A percentile compares a stretch with the other conserved stretches of the same genome.
These are phyloP conservation scores for Clytia hemisphaerica DNA, from an alignment of 30 jellyfish, hydroid and myxozoan genomes.

Conservation along the genomic window DNA sequence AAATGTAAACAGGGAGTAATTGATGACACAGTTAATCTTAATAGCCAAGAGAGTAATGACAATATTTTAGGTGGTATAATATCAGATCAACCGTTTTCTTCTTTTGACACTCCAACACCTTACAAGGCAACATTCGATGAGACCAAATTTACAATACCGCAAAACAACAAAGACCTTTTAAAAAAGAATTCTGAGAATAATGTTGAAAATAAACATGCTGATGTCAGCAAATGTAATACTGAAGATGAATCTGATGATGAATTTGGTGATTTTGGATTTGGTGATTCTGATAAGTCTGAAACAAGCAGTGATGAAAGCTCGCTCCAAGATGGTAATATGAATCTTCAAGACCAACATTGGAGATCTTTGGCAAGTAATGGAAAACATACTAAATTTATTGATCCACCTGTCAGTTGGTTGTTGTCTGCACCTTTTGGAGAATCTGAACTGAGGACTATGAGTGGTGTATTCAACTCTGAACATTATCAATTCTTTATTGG, in stretches of 20 bases:
- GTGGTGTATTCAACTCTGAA: slow-evolving; percentile 28
- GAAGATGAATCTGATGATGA: slow-evolving; percentile 47
- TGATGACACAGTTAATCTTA: no score
- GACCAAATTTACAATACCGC: no score
- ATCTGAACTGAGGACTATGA: slow-evolving; percentile 16
- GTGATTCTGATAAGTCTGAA: slow-evolving; percentile 39
- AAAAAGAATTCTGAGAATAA: no score
- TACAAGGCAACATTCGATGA: no score
- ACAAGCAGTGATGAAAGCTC: slow-evolving; percentile 6
- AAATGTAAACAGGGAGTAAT: slow-evolving; percentile 25
- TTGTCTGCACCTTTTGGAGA: slow-evolving; percentile 43
- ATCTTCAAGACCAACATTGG: background rate
- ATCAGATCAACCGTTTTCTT: no score
- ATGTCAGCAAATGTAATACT: slow-evolving; percentile 26
- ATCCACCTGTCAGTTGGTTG: slow-evolving; percentile 70
- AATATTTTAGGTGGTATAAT: no score
- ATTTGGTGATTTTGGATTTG: slow-evolving; percentile 79
- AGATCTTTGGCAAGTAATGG: background rate
- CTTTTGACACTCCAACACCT: no score
- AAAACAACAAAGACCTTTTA: no score
- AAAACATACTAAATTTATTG: slow-evolving; percentile 42
- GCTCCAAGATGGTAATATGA: background rate
- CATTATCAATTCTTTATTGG: slow-evolving; percentile 41
- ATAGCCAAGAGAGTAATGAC: no score
- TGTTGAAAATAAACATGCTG: slow-evolving; percentile 6